Evolutionary conservation across 2,888 invertebrate species (phyloP), one percentile per base, ranked within the genome.

Genomic region (Plagodis dolabraria): DNA sequence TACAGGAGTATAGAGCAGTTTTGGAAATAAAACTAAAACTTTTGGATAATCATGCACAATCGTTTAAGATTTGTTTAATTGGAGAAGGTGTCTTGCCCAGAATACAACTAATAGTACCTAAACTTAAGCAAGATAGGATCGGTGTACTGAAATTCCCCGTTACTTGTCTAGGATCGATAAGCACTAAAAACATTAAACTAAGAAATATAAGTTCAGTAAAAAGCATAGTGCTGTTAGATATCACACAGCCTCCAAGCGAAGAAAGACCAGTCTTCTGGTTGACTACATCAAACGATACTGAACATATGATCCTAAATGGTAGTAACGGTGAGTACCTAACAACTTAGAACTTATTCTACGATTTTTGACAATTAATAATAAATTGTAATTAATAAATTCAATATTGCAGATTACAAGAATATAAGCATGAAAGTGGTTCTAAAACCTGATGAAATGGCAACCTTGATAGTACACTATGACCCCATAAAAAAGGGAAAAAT

Each of bases 51-150:
- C 79, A 87, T 67, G 82, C 87, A 64, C 80, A 86, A 63, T 82
- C 85, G 5, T 92, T 86, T 65, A 89, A 85, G 71, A 83, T 92
- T 67, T 92, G 92, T 66, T 69, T 92, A 33, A 86, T 90, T 45
- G 92, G 92, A 5, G 88, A 89, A 80, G 92, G 92, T 33, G 85
- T 85, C 4, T 91, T 92, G 72, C 92, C 92, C 0, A 83, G 92
- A 63, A 85, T 92, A 65, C 65, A 72, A 51, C 64, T 92, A 65
- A 44, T 89, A 5, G 67, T 72, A 34, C 92, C 92, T 0, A 64
- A 57, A 33, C 58, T 85, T 35, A 80, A 68, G 63, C 80, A 84
- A 42, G 76, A 82, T 33, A 81, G 79, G 59, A 70, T 83, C 22
- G 76, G 83, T 5, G 33, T 74, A 9, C 72, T 92, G 0, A 73